These are phyloP conservation scores for Epirrhoe alternata DNA, from an alignment of 2,888 invertebrate species.

Conservation along the genomic window DNA sequence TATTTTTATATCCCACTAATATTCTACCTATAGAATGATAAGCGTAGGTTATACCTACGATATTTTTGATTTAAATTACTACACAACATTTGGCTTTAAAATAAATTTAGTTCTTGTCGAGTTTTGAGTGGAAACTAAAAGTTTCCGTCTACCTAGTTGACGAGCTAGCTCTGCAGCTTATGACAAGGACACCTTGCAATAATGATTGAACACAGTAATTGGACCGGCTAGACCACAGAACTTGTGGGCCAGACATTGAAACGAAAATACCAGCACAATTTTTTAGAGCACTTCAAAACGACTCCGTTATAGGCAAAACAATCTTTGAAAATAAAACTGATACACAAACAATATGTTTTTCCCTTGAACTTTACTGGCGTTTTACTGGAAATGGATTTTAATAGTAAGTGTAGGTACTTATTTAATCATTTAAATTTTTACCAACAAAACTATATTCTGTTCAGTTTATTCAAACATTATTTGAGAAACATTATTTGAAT, in stretches of 20 bases:
- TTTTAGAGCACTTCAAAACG: neutral
- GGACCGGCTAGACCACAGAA: too few relatives aligned
- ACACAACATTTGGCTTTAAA: neutral
- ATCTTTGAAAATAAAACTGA: neutral
- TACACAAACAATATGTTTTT: neutral
- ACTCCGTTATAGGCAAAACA: neutral
- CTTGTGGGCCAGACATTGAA: slow-evolving; percentile 14
- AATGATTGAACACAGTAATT: slow-evolving; percentile 21
- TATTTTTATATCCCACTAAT: too few relatives aligned
- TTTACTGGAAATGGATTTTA: neutral
- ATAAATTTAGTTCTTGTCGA: slow-evolving; percentile 11
- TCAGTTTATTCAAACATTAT: neutral
- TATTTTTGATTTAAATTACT: neutral
- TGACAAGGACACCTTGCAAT: slow-evolving; percentile 13
- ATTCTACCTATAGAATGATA: too few relatives aligned
- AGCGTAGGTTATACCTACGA: too few relatives aligned
- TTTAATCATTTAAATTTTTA: neutral
- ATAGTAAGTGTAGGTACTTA: too few relatives aligned
- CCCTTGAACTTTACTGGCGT: too few relatives aligned
- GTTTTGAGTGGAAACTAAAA: slow-evolving; percentile 13
- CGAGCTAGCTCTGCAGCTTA: slow-evolving; percentile 20
- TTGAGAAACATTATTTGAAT: slow-evolving; percentile 14
- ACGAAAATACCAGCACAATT: slow-evolving; percentile 14
- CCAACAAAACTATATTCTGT: neutral
- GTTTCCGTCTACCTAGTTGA: slow-evolving; percentile 16